These are phyloP conservation scores for Mesembrinibis cayennensis DNA, from an alignment of 2,113 vertebrate genomes.

Conservation along the genomic window DNA sequence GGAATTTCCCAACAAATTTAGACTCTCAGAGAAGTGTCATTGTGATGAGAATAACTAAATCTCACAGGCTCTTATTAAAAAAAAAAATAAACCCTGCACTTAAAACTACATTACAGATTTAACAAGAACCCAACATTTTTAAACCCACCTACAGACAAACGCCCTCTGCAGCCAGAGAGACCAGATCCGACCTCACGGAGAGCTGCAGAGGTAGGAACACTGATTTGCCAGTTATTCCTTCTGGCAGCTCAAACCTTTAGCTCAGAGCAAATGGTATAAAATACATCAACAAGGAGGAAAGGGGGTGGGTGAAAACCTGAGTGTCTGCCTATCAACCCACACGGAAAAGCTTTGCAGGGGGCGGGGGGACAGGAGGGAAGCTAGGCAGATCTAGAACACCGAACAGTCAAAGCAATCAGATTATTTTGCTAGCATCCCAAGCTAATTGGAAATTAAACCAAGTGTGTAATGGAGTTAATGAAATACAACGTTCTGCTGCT, in stretches of 20 bases:
- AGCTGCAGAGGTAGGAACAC: constrained; percentile 7
- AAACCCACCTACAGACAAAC: constrained; percentile 28
- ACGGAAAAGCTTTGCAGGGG: background rate
- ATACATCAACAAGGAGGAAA: constrained; percentile 14
- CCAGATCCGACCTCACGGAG: background rate
- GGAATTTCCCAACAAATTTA: background rate
- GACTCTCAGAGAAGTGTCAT: background rate
- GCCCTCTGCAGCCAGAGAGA: background rate
- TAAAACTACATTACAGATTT: background rate
- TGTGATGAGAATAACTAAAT: background rate
- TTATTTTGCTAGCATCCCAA: constrained; percentile 37
- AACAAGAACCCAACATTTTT: background rate
- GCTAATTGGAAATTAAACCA: constrained; percentile 73
- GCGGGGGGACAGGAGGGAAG: constrained; percentile 2
- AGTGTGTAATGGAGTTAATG: constrained; percentile 65
- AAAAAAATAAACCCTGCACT: background rate
- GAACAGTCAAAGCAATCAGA: constrained; percentile 37
- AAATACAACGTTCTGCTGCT: constrained; percentile 51
- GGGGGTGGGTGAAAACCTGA: constrained; percentile 19
- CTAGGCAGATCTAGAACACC: background rate
- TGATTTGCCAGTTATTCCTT: constrained; percentile 18
- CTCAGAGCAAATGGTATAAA: constrained; percentile 35
- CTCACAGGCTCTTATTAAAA: background rate
- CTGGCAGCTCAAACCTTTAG: constrained; percentile 42
- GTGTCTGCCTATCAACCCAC: constrained; percentile 44